Evolutionary conservation across 2,888 invertebrate genomes (phyloP).

Genomic region (Drosophila multiciliata): DNA sequence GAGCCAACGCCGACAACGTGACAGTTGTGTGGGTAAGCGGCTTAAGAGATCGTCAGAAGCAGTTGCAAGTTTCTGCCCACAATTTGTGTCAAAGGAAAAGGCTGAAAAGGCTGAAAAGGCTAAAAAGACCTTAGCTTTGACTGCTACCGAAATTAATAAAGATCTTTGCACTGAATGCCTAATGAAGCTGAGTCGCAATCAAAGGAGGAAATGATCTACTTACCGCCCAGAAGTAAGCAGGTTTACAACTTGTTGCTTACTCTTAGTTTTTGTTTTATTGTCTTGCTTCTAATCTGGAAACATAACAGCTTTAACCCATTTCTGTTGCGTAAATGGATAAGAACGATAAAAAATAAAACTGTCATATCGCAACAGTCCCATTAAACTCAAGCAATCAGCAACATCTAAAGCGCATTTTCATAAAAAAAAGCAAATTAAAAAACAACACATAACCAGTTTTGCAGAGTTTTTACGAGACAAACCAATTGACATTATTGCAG

Average conservation of each 20-base stretch:
- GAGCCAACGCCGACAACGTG: slow-evolving; percentile 48
- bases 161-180: slow-evolving; percentile 48
- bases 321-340: slow-evolving; percentile 22
- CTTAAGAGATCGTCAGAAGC: slow-evolving; percentile 59
- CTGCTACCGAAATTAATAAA: slow-evolving; percentile 69
- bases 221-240: slow-evolving; percentile 56
- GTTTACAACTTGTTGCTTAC: not conserved
- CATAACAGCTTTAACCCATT: slow-evolving; percentile 19
- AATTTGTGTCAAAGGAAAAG: slow-evolving; percentile 30
- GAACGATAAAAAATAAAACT: slow-evolving; percentile 23
- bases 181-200: slow-evolving; percentile 63
- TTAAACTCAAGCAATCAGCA: slow-evolving; percentile 26
- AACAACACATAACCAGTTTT: slow-evolving; percentile 44
- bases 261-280: not conserved
- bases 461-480: slow-evolving; percentile 40
- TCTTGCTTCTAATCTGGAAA: slow-evolving; percentile 12
- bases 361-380: slow-evolving; percentile 25
- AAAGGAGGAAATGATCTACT: slow-evolving; percentile 31
- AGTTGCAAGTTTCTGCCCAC: slow-evolving; percentile 25
- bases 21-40: slow-evolving; percentile 76
- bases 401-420: slow-evolving; percentile 25
- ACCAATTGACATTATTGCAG: slow-evolving; percentile 41
- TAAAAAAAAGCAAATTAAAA: slow-evolving; percentile 10
- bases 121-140: slow-evolving; percentile 17
- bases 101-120: slow-evolving; percentile 1